A percentile compares a stretch with the other conserved stretches of the same genome.
Evolutionary conservation across 2,113 vertebrate species (phyloP).

Genomic region (Ciconia boyciana): DNA sequence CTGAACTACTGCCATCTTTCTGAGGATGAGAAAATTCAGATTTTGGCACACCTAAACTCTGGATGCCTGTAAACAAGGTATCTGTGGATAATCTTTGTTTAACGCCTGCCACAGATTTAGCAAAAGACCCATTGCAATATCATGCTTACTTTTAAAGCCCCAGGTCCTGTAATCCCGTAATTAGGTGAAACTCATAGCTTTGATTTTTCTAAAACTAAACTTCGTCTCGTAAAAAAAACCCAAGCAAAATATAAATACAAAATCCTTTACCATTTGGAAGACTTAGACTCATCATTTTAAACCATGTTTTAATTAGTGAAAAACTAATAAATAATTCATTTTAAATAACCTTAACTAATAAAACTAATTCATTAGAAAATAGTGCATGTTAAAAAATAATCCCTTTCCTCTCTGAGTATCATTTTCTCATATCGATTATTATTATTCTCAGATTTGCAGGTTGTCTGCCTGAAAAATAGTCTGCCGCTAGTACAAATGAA

Average conservation of each 20-base stretch:
- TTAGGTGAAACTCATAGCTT: slow-evolving; percentile 1
- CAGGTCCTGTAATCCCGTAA: background rate
- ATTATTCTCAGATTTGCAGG: slow-evolving; percentile 2
- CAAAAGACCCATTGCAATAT: background rate
- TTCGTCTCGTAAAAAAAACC: background rate
- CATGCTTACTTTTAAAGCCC: background rate
- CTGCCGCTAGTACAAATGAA: background rate
- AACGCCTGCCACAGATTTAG: background rate
- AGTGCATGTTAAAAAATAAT: background rate
- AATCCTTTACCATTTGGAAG: background rate
- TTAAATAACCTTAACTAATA: background rate
- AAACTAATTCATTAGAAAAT: background rate
- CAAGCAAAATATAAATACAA: background rate
- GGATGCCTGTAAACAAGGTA: background rate
- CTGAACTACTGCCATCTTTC: slow-evolving; percentile 14
- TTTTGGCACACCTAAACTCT: background rate
- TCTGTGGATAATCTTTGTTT: background rate
- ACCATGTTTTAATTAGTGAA: background rate
- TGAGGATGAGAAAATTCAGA: background rate
- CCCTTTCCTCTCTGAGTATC: background rate
- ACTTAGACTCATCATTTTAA: background rate
- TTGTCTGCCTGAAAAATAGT: slow-evolving; percentile 12
- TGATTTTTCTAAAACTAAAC: background rate
- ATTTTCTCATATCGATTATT: slow-evolving; percentile 28
- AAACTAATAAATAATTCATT: background rate